Conservation (phyloP, 2,888 invertebrate genomes). For the Gryllus longicercus region DNA sequence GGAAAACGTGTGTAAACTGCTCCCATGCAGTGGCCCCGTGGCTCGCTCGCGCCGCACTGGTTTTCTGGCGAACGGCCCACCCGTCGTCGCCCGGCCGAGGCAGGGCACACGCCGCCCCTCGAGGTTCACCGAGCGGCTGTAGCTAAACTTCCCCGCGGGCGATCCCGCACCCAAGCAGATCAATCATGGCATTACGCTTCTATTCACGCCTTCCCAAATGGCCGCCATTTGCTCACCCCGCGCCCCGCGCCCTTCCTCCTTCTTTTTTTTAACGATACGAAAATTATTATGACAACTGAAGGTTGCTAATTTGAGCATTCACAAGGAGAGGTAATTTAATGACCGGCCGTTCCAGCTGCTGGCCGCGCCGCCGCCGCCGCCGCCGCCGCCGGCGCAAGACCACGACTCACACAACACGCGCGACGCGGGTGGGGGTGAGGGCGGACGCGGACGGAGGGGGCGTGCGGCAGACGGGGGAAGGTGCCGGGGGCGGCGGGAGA, state of each 20-base stretch:
- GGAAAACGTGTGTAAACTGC: too few relatives aligned
- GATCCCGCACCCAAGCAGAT: neutral
- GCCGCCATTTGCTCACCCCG: slow-evolving; percentile 25
- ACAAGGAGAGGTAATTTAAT: slow-evolving; percentile 29
- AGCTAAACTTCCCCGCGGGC: neutral
- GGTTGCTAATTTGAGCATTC: slow-evolving; percentile 27
- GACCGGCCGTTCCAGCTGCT: slow-evolving; percentile 28
- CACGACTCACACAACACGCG: neutral
- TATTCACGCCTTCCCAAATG: slow-evolving; percentile 28
- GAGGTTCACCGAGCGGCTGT: neutral
- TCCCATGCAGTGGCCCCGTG: too few relatives aligned
- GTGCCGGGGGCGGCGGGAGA: neutral
- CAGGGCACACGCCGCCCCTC: neutral
- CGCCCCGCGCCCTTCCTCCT: neutral
- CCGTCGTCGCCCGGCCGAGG: too few relatives aligned
- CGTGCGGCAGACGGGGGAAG: neutral
- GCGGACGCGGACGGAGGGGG: neutral
- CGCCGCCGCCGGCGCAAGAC: neutral
- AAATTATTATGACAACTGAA: slow-evolving; percentile 30
- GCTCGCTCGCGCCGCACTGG: too few relatives aligned
- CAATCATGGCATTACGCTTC: slow-evolving; percentile 12
- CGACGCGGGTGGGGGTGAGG: neutral
- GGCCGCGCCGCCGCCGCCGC: neutral
- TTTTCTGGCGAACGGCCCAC: too few relatives aligned
- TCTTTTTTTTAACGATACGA: slow-evolving; percentile 27